phyloP scores from a whole-genome alignment of 30 jellyfish, hydroid and myxozoan species.

The Phacellophora camtschatica region DNA sequence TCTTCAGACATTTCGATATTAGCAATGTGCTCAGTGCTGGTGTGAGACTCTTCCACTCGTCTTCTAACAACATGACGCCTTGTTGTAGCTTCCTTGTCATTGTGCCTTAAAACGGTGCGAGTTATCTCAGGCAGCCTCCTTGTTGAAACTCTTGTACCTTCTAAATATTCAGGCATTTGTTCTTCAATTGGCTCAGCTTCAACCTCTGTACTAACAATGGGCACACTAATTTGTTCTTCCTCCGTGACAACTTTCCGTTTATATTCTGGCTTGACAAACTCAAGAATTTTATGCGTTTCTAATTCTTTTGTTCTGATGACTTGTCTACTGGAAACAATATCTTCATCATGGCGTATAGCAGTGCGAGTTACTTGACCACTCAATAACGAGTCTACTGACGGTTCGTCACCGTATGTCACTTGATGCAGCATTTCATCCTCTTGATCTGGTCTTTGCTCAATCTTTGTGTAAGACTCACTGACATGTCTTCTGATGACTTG shows the following conservation, averaged over 20 bases:
- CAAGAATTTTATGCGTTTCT: background rate
- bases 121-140: too few species aligned
- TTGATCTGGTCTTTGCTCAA: background rate
- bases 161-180: too few species aligned
- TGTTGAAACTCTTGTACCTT: too few species aligned
- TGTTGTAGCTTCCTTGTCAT: too few species aligned
- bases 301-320: constrained; percentile 22
- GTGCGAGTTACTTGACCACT: constrained; percentile 9
- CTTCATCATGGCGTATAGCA: constrained; percentile 6
- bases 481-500: background rate
- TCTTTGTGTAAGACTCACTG: background rate
- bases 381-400: too few species aligned
- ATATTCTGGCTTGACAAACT: background rate
- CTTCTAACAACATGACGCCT: background rate
- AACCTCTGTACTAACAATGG: background rate
- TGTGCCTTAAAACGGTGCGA: too few species aligned
- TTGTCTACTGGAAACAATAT: constrained; percentile 22
- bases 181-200: too few species aligned
- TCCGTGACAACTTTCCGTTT: background rate
- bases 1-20: too few species aligned
- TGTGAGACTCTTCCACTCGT: background rate
- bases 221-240: background rate
- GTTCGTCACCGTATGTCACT: background rate
- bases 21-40: background rate
- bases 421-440: background rate